Evolutionary conservation across 2,113 vertebrate species (phyloP).

Genomic region (human (Homo sapiens)): GRCh38 chr13:49715001-49715500

Average conservation of each 20-base stretch:
- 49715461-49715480: background rate
- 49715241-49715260: background rate
- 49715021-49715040: background rate
- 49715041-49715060: background rate
- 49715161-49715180: background rate
- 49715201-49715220: background rate
- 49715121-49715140: background rate
- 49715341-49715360: background rate
- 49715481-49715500: background rate
- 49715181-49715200: background rate
- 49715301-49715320: background rate
- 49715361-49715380: background rate
- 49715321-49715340: background rate
- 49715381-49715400: constrained; percentile 2
- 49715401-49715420: background rate
- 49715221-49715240: background rate
- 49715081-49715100: background rate
- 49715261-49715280: background rate
- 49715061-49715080: background rate
- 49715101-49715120: background rate
- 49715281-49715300: background rate
- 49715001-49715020: background rate
- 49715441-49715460: background rate
- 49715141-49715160: background rate
- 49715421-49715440: background rate